Base-by-base conservation (phyloP, 2,797 vertebrate species). In the Philypnodon macrostomus region DNA sequence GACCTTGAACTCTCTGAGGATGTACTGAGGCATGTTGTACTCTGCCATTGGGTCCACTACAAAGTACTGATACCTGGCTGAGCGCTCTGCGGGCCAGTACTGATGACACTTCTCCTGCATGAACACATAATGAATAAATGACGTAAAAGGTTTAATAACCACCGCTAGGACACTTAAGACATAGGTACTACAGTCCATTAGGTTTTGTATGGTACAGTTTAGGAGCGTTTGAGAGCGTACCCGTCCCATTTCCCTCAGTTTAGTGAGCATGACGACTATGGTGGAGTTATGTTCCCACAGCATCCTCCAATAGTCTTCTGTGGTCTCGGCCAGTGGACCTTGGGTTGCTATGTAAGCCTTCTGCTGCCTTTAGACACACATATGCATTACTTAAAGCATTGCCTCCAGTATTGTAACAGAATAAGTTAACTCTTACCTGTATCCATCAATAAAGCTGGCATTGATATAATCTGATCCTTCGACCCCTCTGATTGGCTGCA, bases 391-490 rank as follows among this genome's bases (percentile, higher is more conserved):
- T 41, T 44, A 17, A 4, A 6, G 6, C 18, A 30, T n/a, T 29
- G 9, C 1, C n/a, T n/a, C n/a, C n/a, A n/a, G n/a, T n/a, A n/a
- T n/a, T n/a, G n/a, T n/a, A n/a, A 39, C 10, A 4, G 2, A 33
- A 1, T n/a, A 14, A 2, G 7, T 21, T 36, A 15, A 4, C 13
- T 26, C 60, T 56, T 85, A 98, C 96, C 96, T 97, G 86, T 99
- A 99, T 79, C 96, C 96, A 60, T 99, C 96, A 65, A 99, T 95
- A 80, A 98, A 99, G 88, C 96, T 98, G 86, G 92, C 96, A 38
- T 99, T 99, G 84, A 99, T 95, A 51, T 98, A 98, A 83, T 99
- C 96, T 3, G 96, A 99, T n/a, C 96, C 96, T 81, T 98, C 96
- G 35, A 99, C 95, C 45, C 95, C 96, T 81, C 96, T 90, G 84